Evolutionary conservation across 2,113 vertebrate genomes (phyloP).

Genomic region (Nothoprocta pentlandii): DNA sequence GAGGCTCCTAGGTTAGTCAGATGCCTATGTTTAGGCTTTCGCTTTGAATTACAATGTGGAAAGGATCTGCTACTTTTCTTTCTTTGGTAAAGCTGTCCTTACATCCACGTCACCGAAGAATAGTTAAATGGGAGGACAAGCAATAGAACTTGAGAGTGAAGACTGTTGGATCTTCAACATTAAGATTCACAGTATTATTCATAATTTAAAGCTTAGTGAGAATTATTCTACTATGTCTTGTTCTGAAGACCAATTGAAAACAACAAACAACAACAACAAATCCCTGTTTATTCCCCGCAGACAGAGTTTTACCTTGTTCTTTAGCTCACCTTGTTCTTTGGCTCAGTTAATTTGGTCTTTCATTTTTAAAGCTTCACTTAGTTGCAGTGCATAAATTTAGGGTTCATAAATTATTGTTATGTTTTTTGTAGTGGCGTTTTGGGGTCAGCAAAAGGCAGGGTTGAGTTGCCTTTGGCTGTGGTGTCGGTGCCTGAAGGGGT

Average conservation of each 20-base stretch:
- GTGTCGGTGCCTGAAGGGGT: neutral
- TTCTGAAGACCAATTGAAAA: constrained; percentile 24
- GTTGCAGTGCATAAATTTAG: constrained; percentile 15
- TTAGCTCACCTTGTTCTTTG: neutral
- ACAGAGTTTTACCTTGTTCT: neutral
- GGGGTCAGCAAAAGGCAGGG: neutral
- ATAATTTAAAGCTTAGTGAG: constrained; percentile 38
- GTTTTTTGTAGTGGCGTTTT: neutral
- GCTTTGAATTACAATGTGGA: neutral
- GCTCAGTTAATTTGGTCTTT: constrained; percentile 28
- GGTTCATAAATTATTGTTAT: neutral
- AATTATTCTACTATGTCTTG: constrained; percentile 58
- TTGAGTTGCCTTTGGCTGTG: neutral
- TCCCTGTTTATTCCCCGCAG: constrained; percentile 10
- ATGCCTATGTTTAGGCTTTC: neutral
- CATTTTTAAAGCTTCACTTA: constrained; percentile 24
- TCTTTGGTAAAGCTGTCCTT: neutral
- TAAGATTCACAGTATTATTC: constrained; percentile 42
- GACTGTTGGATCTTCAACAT: constrained; percentile 1
- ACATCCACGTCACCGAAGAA: neutral
- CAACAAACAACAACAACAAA: neutral
- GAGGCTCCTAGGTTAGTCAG: neutral
- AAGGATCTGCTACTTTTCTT: neutral
- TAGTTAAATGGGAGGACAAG: neutral
- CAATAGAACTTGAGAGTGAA: neutral